Evolutionary conservation across 2,797 vertebrate species (phyloP).

Genomic region (Potorous gilbertii): DNA sequence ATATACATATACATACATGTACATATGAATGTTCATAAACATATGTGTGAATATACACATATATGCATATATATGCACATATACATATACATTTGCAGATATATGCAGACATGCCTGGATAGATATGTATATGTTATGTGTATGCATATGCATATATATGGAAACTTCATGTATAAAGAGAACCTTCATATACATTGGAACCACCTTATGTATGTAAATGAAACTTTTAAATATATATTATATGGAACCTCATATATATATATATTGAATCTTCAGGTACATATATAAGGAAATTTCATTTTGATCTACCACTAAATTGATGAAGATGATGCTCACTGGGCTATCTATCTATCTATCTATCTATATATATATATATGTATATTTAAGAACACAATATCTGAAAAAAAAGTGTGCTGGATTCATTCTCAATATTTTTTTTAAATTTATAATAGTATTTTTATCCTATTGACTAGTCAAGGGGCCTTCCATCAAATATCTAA

Average conservation of each 20-base stretch:
- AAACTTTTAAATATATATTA: not conserved
- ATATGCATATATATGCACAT: too few relatives aligned
- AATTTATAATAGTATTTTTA: slow-evolving; percentile 46
- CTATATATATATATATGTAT: too few relatives aligned
- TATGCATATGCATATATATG: not conserved
- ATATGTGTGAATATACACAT: not conserved
- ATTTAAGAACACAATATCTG: slow-evolving; percentile 12
- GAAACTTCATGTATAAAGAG: too few relatives aligned
- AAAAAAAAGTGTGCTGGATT: slow-evolving; percentile 16
- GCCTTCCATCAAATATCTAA: not conserved
- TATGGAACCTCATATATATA: too few relatives aligned
- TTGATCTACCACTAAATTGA: slow-evolving; percentile 4
- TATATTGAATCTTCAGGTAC: not conserved
- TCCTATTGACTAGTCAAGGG: slow-evolving; percentile 16
- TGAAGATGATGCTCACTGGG: not conserved
- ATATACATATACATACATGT: not conserved
- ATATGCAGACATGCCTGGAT: not conserved
- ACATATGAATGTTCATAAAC: not conserved
- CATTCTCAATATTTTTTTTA: not conserved
- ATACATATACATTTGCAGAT: not conserved
- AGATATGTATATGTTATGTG: not conserved
- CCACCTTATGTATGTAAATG: not conserved
- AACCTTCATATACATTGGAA: not conserved
- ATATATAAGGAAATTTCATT: not conserved
- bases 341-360: too few relatives aligned